Evolutionary conservation across 2,113 vertebrate species (phyloP).

Genomic region (Cettia cetti): DNA sequence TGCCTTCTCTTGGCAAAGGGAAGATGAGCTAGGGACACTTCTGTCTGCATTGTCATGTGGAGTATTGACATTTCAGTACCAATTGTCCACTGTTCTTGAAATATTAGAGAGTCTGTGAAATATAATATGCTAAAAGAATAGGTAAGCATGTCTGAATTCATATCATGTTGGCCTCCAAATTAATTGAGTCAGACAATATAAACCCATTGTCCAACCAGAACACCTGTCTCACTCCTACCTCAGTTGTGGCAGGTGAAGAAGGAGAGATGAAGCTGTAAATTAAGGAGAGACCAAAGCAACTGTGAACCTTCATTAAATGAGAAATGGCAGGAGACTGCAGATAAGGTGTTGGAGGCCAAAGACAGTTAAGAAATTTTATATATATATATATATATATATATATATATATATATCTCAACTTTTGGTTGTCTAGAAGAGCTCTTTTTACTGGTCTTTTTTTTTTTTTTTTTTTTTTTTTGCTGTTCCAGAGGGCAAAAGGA

Average conservation of each 20-base stretch:
- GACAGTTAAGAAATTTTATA: not conserved
- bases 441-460: not conserved
- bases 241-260: not conserved
- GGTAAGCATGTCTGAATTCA: not conserved
- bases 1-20: not conserved
- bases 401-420: not conserved
- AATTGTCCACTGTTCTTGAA: not conserved
- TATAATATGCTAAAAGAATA: not conserved
- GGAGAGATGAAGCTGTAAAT: not conserved
- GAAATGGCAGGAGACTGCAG: not conserved
- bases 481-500: not conserved
- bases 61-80: not conserved
- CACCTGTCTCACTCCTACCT: not conserved
- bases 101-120: not conserved
- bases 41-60: not conserved
- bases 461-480: not conserved
- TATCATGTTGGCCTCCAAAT: not conserved
- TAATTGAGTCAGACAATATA: not conserved
- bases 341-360: not conserved
- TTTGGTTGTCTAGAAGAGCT: not conserved
- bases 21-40: not conserved
- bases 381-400: not conserved
- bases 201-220: not conserved
- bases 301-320: not conserved
- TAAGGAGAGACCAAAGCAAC: not conserved